Base-by-base conservation (phyloP, 1,140 invertebrate species). In the Gryon sp. region DNA sequence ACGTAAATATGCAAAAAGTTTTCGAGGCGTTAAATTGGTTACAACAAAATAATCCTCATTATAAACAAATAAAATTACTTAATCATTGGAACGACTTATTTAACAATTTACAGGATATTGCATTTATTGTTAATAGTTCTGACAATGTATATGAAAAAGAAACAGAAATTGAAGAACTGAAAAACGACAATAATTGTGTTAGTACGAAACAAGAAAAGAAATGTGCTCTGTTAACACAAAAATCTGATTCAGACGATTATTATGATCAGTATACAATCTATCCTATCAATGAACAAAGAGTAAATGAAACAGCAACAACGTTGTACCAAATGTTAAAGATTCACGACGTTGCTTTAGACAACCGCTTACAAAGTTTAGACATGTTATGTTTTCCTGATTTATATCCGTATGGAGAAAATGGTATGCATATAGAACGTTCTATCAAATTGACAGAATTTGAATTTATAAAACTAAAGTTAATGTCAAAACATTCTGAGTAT, bases 191-290 rank as follows among this genome's bases (percentile, higher is more conserved):
- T 8, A 18, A 12, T 16, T 40, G 1, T 40, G 18, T 40, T 14
- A 40, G n/a, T 40, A 15, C 15, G n/a, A 18, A 18, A 15, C 8
- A 24, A 24, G 1, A 19, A 34, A 11, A 1, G n/a, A n/a, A n/a
- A n/a, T n/a, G n/a, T n/a, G n/a, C n/a, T n/a, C n/a, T n/a, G n/a
- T n/a, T 45, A 22, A 45, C 41, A 4, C 16, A 45, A 19, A 22
- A n/a, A 4, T 3, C 6, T 6, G 11, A 53, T 14, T 2, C 22
- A 12, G 40, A 62, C 34, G 28, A 9, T 8, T 41, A 16, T 34
- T 45, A 45, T 11, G 50, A 55, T 36, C 50, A 55, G 4, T 34
- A 2, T 22, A 16, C n/a, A 20, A 14, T 60, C 5, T 26, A 57
- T n/a, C n/a, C n/a, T n/a, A n/a, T n/a, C n/a, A n/a, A n/a, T n/a